Base-by-base conservation (phyloP, 2,888 invertebrate species). In the Exocentrus adspersus region DNA sequence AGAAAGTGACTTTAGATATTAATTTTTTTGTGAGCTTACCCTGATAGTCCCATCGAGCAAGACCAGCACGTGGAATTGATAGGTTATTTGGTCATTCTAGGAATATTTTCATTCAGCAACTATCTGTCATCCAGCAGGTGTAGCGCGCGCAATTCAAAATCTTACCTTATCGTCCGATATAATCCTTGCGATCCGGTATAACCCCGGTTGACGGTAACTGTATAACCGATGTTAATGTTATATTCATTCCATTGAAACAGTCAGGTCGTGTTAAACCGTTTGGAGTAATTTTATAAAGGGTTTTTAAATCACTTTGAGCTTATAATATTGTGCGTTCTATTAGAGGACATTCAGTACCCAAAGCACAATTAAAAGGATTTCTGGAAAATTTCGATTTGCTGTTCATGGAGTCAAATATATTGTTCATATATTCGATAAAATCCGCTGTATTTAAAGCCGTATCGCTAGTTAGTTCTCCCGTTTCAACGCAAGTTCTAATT, bases 351-450 rank as follows among this genome's bases (percentile, higher is more conserved):
- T 52, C 37, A 2, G 9, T 12, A 14, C 16, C 6, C 6, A 51
- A 19, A 16, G 30, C 51, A 30, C 32, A 9, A 4, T 14, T 32
- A 17, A 17, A 51, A 14, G 51, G 51, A 28, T 28, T 51, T 51
- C 14, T 2, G 14, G 9, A 37, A 14, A 10, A 53, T 21, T 32
- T 12, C 6, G 10, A 21, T 16, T 53, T 37, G 9, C 53, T 37
- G 14, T 53, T 53, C 10, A 37, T n/a, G 0, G 19, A n/a, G 7
- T 53, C 53, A 37, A 37, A 53, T 20, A 37, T 21, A 14, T 53
- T 17, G 10, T 53, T 37, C 20, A 53, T 46, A 14, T 19, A 43
- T 46, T 57, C 19, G 7, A 56, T 20, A 48, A 56, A 56, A 56
- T 56, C 43, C 2, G 43, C 56, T 12, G 56, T 56, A 14, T 56